These are phyloP conservation scores for Melanargia galathea DNA, from an alignment of 2,888 invertebrate species.

Conservation along the genomic window DNA sequence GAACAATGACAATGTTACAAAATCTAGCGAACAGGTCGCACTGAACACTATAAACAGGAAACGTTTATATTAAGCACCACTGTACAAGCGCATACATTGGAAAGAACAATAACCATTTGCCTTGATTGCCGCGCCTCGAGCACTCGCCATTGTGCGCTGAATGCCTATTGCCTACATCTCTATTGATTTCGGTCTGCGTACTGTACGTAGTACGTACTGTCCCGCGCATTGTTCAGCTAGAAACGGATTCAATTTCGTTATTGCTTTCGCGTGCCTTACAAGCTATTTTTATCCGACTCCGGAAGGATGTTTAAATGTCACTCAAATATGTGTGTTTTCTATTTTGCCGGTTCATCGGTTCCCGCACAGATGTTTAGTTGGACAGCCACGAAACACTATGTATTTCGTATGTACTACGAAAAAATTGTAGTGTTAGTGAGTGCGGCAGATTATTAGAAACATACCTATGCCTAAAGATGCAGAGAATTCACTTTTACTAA, in stretches of 20 bases:
- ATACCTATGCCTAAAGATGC: too few species aligned
- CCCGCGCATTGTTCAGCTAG: slow-evolving; percentile 30
- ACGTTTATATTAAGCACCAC: slow-evolving; percentile 47
- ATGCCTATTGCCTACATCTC: slow-evolving; percentile 46
- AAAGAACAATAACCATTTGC: slow-evolving; percentile 50
- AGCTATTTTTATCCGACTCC: slow-evolving; percentile 7
- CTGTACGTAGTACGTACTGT: slow-evolving; percentile 25
- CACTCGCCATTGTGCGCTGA: slow-evolving; percentile 48
- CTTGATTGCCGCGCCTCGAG: slow-evolving; percentile 44
- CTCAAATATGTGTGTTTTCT: too few species aligned
- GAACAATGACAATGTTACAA: slow-evolving; percentile 31
- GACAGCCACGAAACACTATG: too few species aligned
- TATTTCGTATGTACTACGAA: too few species aligned
- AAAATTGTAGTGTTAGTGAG: too few species aligned
- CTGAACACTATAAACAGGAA: slow-evolving; percentile 46
- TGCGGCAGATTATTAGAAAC: too few species aligned
- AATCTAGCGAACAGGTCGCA: slow-evolving; percentile 26
- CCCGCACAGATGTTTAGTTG: too few species aligned
- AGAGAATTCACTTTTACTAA: not conserved
- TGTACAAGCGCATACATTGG: slow-evolving; percentile 45
- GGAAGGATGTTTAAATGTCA: too few species aligned
- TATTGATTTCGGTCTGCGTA: slow-evolving; percentile 49
- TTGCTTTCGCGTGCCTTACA: slow-evolving; percentile 19
- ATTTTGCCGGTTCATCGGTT: too few species aligned
- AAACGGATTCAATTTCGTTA: slow-evolving; percentile 36